phyloP scores from a whole-genome alignment of 2,888 invertebrate species.

The Spilarctia lutea region DNA sequence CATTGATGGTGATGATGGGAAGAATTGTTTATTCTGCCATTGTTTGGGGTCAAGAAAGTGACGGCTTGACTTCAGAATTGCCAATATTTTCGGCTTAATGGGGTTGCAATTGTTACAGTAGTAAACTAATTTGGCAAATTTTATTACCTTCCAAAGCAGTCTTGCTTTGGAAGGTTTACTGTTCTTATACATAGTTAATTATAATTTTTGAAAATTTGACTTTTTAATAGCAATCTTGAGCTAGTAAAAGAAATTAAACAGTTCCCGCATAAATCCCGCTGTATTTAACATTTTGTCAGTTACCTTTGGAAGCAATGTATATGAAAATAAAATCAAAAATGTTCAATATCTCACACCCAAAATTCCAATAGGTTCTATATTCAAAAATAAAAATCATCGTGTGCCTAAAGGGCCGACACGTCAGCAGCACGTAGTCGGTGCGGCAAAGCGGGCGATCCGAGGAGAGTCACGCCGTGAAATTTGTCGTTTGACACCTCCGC shows the following conservation, averaged over 20 bases:
- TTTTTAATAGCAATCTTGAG: not conserved
- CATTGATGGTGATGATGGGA: constrained; percentile 33
- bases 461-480: constrained; percentile 70
- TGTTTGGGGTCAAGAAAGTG: constrained; percentile 17
- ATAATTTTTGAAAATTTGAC: not conserved
- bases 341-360: constrained; percentile 6
- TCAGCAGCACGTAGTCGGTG: constrained; percentile 57
- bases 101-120: not conserved
- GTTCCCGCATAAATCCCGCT: not conserved
- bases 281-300: not conserved
- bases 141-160: no score
- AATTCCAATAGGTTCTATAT: constrained; percentile 36
- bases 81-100: not conserved
- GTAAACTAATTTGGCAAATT: no score
- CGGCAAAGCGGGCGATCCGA: constrained; percentile 65
- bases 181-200: not conserved
- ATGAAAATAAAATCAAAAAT: not conserved
- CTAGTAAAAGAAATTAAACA: not conserved
- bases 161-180: no score
- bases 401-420: constrained; percentile 53
- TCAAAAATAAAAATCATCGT: constrained; percentile 49
- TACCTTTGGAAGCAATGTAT: not conserved
- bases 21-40: constrained; percentile 18
- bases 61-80: not conserved
- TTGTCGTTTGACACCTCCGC: constrained; percentile 77